Base-by-base conservation (phyloP, 2,888 invertebrate species). In the Netelia inedita region DNA sequence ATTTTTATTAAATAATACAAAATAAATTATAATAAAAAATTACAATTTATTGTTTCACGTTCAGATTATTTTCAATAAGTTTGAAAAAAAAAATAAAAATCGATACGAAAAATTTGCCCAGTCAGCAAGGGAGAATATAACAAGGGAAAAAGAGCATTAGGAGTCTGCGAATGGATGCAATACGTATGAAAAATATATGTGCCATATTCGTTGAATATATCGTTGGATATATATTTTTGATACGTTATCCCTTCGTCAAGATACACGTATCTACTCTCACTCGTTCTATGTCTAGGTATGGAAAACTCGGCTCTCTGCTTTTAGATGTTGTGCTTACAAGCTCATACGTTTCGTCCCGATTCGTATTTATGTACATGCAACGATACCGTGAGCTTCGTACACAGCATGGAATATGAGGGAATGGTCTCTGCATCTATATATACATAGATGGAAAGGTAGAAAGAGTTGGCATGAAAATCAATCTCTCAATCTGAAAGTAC, bases 401-500 rank as follows among this genome's bases (percentile, higher is more conserved):
- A 55, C 55, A 55, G 55, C 55, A 55, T 55, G n/a, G 55, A 55
- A 55, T 55, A 55, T 55, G 55, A 55, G 55, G 8, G 3, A 19
- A 16, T 55, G 5, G n/a, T 55, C 11, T 55, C 16, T 55, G n/a
- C 19, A 55, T 19, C 2, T 16, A 55, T 19, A 55, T 55, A 55
- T 16, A 53, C n/a, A 14, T 41, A 66, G 53, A 66, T 43, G 23
- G 41, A 46, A 28, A 21, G 63, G 5, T n/a, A 59, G 16, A 63
- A 21, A 78, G 66, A 23, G 50, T n/a, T 72, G 16, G 72, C 46
- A 14, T 50, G 72, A 35, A 69, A 73, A 46, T 55, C 83, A 83
- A 83, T 79, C 83, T 83, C 79, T 83, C 83, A 79, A 83, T 83
- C 74, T 79, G 69, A 61, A 57, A 79, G 79, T 74, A 74, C 69